Base-by-base conservation (phyloP, 1,140 invertebrate genomes). In the Papilio polyxenes region DNA sequence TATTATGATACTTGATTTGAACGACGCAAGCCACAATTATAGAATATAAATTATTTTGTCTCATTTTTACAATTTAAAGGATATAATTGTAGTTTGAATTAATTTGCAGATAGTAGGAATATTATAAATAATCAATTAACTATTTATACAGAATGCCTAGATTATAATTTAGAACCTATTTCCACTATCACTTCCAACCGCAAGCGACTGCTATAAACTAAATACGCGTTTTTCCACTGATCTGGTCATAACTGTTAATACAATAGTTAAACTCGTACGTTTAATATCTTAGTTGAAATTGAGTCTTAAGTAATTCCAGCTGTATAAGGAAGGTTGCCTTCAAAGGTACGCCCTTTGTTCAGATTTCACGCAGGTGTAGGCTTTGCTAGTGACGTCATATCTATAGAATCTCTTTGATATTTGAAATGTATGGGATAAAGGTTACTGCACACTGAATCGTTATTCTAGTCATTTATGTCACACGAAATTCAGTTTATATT, bases 281-380 rank as follows among this genome's bases (percentile, higher is more conserved):
- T 7, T 17, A 17, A 7, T 53, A 6, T 15, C 1, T 20, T 59
- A 59, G 56, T 59, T 17, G n/a, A 59, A 59, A 59, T 59, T 6
- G 17, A 59, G 17, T 59, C 8, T 31, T 65, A 65, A 13, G 23
- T 65, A 65, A 72, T 40, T 40, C 65, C 31, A 72, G 11, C 65
- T 72, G 65, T 72, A 40, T 72, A 40, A 40, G 65, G 65, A 72
- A 72, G 65, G 65, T 72, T 72, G 65, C 13, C 23, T 4, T 65
- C 62, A 31, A 72, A 40, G 31, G 31, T 37, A 37, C 3, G 65
- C 13, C 40, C 65, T 72, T 72, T 72, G 65, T 72, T 72, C 65
- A 72, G 31, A 72, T 72, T 72, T 72, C 65, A 72, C 65, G 65
- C 65, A 72, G 65, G 65, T 72, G 65, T 37, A 72, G 65, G 31